A percentile compares a stretch with the other conserved stretches of the same genome.
These are phyloP conservation scores for Rutpela maculata DNA, from an alignment of 2,888 invertebrate genomes.

Conservation along the genomic window DNA sequence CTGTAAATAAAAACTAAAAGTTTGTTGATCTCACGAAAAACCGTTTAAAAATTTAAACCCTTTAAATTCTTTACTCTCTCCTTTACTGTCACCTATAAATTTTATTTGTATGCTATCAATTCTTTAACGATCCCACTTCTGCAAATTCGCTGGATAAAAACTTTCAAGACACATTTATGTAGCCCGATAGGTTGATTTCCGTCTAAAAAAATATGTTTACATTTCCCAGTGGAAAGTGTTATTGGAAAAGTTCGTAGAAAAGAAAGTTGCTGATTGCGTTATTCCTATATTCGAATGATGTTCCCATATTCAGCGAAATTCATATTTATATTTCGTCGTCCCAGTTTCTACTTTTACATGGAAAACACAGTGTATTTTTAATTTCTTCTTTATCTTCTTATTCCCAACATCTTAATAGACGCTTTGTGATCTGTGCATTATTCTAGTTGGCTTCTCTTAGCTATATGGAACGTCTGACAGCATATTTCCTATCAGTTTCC, in stretches of 20 bases:
- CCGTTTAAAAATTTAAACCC: background rate
- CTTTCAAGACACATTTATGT: conserved; percentile 4
- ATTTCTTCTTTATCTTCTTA: no score
- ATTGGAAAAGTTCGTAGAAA: background rate
- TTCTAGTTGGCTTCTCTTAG: no score
- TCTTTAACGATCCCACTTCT: conserved; percentile 10
- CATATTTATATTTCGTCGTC: background rate
- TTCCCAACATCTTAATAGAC: no score
- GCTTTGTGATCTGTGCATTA: no score
- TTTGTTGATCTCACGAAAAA: background rate
- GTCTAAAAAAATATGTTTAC: conserved; percentile 4
- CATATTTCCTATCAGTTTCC: no score
- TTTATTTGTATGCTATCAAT: conserved; percentile 23
- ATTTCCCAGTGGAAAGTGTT: conserved; percentile 7
- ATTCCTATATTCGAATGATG: background rate
- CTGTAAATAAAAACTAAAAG: background rate
- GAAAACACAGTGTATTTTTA: background rate
- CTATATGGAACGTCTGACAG: no score
- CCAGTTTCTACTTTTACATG: background rate
- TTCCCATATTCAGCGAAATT: background rate
- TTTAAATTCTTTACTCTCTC: conserved; percentile 2
- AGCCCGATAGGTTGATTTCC: conserved; percentile 7
- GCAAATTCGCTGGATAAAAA: background rate
- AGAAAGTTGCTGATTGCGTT: conserved; percentile 7
- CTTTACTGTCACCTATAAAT: conserved; percentile 4